Evolutionary conservation across 2,888 invertebrate species (phyloP).

Genomic region (Kuschelorhynchus macadamiae): DNA sequence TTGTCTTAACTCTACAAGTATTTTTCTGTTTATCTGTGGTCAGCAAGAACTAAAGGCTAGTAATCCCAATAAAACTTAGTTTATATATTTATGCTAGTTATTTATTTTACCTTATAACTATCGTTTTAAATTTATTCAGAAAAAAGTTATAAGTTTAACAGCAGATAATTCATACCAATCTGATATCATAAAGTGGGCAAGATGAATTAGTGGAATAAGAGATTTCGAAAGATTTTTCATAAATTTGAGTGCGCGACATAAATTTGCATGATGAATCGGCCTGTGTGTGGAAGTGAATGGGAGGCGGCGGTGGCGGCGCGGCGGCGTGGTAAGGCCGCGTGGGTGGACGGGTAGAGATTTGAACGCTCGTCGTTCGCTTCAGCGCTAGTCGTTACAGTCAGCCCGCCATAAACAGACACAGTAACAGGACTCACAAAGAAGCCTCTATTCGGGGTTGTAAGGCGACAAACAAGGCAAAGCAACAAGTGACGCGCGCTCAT

Average conservation of each 20-base stretch:
- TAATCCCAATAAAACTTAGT: too few relatives aligned
- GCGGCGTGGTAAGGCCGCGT: slow-evolving; percentile 47
- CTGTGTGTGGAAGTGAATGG: slow-evolving; percentile 46
- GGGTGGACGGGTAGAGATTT: slow-evolving; percentile 48
- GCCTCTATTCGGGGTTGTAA: slow-evolving; percentile 36
- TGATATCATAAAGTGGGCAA: slow-evolving; percentile 14
- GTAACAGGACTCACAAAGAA: slow-evolving; percentile 42
- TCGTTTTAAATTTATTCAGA: too few relatives aligned
- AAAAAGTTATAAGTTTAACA: neutral
- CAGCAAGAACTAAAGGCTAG: too few relatives aligned
- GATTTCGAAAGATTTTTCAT: slow-evolving; percentile 36
- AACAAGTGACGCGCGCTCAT: slow-evolving; percentile 63
- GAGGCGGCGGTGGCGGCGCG: slow-evolving; percentile 50
- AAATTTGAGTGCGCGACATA: slow-evolving; percentile 40
- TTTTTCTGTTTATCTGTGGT: too few relatives aligned
- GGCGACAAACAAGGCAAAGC: slow-evolving; percentile 52
- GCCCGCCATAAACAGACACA: slow-evolving; percentile 66
- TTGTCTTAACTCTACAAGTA: too few relatives aligned
- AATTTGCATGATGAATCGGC: slow-evolving; percentile 45
- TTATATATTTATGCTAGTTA: too few relatives aligned
- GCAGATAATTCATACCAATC: neutral
- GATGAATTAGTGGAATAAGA: slow-evolving; percentile 28
- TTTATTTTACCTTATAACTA: too few relatives aligned
- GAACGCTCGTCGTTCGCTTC: slow-evolving; percentile 60
- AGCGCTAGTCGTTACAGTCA: slow-evolving; percentile 64